These are phyloP conservation scores for Drosophila malerkotliana DNA, from an alignment of 1,140 invertebrate species.

Conservation along the genomic window DNA sequence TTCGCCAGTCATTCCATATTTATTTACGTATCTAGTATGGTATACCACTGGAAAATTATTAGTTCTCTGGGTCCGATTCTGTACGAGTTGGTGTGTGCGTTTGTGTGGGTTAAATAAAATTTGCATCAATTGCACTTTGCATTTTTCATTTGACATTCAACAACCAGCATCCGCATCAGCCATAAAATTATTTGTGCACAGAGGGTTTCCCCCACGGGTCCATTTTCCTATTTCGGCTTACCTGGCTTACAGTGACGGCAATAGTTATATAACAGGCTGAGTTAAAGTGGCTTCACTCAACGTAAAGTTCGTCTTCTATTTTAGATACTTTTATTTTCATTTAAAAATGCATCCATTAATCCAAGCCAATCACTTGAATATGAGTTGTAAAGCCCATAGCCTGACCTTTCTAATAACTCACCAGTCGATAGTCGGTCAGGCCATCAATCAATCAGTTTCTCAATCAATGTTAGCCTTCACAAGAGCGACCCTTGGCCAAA, in stretches of 20 bases:
- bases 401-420: constrained; percentile 43
- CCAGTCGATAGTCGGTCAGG: not conserved
- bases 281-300: not conserved
- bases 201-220: constrained; percentile 7
- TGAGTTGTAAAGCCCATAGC: not conserved
- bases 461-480: constrained; percentile 34
- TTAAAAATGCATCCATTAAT: constrained; percentile 12
- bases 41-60: constrained; percentile 13
- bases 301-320: not conserved
- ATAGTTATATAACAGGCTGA: constrained; percentile 29
- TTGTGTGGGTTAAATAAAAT: constrained; percentile 48
- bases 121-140: constrained; percentile 69
- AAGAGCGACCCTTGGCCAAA: constrained; percentile 36
- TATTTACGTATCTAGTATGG: not conserved
- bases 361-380: constrained; percentile 5
- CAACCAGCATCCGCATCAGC: constrained; percentile 63
- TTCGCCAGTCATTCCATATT: constrained; percentile 22
- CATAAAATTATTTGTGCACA: constrained; percentile 46
- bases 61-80: constrained; percentile 13
- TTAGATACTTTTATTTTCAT: constrained; percentile 12
- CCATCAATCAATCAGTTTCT: constrained; percentile 39
- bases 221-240: not conserved
- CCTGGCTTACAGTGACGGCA: constrained; percentile 38
- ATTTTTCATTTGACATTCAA: constrained; percentile 62
- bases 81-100: not conserved